Evolutionary conservation across 2,113 vertebrate genomes (phyloP).

Genomic region (Turnix velox): DNA sequence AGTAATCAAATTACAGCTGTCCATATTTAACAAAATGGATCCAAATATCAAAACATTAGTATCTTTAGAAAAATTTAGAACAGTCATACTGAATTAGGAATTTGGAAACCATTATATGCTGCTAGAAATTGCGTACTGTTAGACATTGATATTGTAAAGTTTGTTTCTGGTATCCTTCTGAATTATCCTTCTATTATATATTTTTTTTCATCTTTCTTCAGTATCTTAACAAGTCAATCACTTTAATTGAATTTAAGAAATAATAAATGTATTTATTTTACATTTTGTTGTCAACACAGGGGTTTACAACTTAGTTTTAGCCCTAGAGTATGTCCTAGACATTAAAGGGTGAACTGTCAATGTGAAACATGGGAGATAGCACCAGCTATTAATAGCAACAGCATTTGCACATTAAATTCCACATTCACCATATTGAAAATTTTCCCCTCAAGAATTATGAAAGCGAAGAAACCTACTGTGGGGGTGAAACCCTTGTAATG

Average conservation of each 20-base stretch:
- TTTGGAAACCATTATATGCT: not conserved
- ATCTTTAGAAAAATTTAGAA: not conserved
- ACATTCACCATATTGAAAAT: constrained; percentile 18
- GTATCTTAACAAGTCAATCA: not conserved
- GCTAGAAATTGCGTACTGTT: not conserved
- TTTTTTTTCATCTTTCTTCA: not conserved
- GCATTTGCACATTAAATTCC: constrained; percentile 21
- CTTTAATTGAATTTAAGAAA: not conserved
- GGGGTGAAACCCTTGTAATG: constrained; percentile 31
- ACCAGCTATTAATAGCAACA: not conserved
- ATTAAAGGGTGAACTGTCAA: constrained; percentile 3
- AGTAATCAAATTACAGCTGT: not conserved
- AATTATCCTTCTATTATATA: not conserved
- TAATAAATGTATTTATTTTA: not conserved
- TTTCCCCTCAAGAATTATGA: constrained; percentile 32
- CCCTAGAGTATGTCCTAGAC: not conserved
- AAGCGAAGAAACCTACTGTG: constrained; percentile 16
- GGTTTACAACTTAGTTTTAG: not conserved
- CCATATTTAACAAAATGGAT: not conserved
- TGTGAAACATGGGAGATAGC: not conserved
- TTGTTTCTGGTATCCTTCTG: not conserved
- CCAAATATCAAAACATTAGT: not conserved
- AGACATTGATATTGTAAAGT: not conserved
- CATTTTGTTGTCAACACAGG: not conserved
- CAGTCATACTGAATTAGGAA: not conserved